Conservation (phyloP, 2,113 vertebrate species). For the Dascyllus trimaculatus region DNA sequence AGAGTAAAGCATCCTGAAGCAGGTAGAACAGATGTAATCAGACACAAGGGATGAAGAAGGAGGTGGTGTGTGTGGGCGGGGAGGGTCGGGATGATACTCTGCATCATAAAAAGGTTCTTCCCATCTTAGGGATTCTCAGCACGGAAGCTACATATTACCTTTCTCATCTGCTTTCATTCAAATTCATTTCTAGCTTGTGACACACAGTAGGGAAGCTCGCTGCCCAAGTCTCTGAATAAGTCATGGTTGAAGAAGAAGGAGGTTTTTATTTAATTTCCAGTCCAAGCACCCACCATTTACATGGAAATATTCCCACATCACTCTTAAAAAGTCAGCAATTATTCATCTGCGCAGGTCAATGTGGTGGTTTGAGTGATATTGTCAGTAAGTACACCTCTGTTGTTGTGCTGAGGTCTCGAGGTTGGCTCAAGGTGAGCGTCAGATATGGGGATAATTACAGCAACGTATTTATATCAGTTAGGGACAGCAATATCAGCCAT, state of each 20-base stretch:
- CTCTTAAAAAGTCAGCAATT: slow-evolving; percentile 45
- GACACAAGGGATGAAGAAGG: slow-evolving; percentile 66
- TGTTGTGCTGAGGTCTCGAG: slow-evolving; percentile 41
- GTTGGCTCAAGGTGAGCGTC: slow-evolving; percentile 61
- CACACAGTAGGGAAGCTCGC: slow-evolving; percentile 28
- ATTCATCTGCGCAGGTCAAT: slow-evolving; percentile 36
- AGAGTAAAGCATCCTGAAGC: slow-evolving; percentile 71
- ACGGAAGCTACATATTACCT: slow-evolving; percentile 76
- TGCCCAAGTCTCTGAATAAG: slow-evolving; percentile 53
- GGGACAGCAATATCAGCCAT: not conserved
- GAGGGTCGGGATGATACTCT: slow-evolving; percentile 62
- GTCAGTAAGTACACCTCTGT: slow-evolving; percentile 15
- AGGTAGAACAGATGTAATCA: slow-evolving; percentile 81
- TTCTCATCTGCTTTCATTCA: slow-evolving; percentile 75
- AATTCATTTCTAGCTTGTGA: slow-evolving; percentile 70
- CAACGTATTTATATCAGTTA: slow-evolving; percentile 30
- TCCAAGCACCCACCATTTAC: slow-evolving; percentile 36
- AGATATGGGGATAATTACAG: slow-evolving; percentile 30
- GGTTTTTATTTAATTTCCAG: slow-evolving; percentile 53
- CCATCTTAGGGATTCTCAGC: slow-evolving; percentile 74
- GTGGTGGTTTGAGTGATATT: slow-evolving; percentile 30
- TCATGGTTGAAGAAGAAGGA: slow-evolving; percentile 44
- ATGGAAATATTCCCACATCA: slow-evolving; percentile 43
- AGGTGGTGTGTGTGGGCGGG: slow-evolving; percentile 52
- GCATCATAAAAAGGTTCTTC: slow-evolving; percentile 79